phyloP scores from a whole-genome alignment of 2,888 invertebrate genomes.

The Nemurella pictetii region DNA sequence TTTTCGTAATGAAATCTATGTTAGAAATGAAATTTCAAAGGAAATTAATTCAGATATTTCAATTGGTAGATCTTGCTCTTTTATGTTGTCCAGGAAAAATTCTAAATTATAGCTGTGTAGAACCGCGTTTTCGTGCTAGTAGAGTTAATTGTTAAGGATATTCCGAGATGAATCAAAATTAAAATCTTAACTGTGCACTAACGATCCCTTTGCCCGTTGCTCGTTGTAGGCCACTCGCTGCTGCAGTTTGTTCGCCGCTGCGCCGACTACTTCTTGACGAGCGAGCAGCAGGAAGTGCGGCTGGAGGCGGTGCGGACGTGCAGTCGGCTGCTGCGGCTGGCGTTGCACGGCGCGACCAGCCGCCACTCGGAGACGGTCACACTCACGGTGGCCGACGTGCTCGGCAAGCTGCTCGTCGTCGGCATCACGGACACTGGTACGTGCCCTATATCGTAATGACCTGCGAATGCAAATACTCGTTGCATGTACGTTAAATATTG shows the following conservation, averaged over 20 bases:
- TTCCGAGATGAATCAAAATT: too few species aligned
- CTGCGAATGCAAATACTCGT: too few species aligned
- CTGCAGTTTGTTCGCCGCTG: slow-evolving; percentile 91
- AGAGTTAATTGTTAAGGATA: too few species aligned
- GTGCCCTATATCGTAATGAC: too few species aligned
- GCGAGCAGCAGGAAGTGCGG: slow-evolving; percentile 88
- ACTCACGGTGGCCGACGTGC: slow-evolving; percentile 85
- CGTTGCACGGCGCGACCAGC: slow-evolving; percentile 64
- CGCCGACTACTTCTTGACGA: slow-evolving; percentile 87
- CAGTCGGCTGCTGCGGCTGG: slow-evolving; percentile 82
- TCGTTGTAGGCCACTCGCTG: slow-evolving; percentile 71
- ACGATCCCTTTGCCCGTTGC: background rate
- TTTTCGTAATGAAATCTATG: too few species aligned
- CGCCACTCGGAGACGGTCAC: slow-evolving; percentile 82
- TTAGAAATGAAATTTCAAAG: too few species aligned
- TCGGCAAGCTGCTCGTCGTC: slow-evolving; percentile 87
- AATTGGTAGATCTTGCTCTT: too few species aligned
- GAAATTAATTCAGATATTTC: too few species aligned
- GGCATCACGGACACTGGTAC: slow-evolving; percentile 87
- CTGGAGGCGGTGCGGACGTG: slow-evolving; percentile 95
- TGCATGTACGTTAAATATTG: too few species aligned
- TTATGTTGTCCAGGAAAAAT: too few species aligned
- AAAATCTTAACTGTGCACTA: background rate
- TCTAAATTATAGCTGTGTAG: too few species aligned
- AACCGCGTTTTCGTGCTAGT: too few species aligned